Conservation (phyloP, 1,140 invertebrate species). For the Nebria ingens region DNA sequence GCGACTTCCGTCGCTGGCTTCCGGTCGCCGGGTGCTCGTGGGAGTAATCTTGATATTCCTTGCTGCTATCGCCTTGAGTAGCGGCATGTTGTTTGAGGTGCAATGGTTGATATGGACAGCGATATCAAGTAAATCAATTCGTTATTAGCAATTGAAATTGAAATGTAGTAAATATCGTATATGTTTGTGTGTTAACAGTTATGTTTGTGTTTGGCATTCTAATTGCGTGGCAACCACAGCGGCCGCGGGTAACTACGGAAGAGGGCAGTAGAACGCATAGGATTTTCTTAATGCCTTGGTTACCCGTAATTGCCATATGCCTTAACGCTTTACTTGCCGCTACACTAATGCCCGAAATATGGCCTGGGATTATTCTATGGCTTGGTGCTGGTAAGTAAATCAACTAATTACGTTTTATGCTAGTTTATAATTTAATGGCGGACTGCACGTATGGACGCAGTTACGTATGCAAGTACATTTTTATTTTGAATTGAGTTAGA, state of each 20-base stretch:
- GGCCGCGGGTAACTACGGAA: not conserved
- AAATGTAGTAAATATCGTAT: no score
- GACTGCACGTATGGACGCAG: no score
- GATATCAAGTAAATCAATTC: slow-evolving; percentile 2
- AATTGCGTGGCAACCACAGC: slow-evolving; percentile 14
- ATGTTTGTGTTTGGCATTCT: slow-evolving; percentile 6
- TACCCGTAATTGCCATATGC: slow-evolving; percentile 16
- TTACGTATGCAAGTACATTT: no score
- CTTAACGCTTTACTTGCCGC: slow-evolving; percentile 16
- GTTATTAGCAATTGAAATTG: not conserved
- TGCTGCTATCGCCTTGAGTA: not conserved
- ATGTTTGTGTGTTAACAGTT: slow-evolving; percentile 11
- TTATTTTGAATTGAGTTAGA: no score
- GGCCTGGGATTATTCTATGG: slow-evolving; percentile 20
- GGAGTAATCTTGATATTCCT: not conserved
- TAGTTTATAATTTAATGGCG: no score
- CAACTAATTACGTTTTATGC: not conserved
- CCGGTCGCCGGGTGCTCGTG: slow-evolving; percentile 3
- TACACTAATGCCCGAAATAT: slow-evolving; percentile 17
- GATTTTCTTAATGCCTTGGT: slow-evolving; percentile 13
- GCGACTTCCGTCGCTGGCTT: not conserved
- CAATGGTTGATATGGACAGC: slow-evolving; percentile 5
- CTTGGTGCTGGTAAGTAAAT: slow-evolving; percentile 14
- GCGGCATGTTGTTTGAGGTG: slow-evolving; percentile 14
- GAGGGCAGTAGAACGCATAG: not conserved